A percentile compares a stretch with the other conserved stretches of the same genome.
Conservation (phyloP, 30 jellyfish, hydroid and myxozoan genomes). For the Nemopilema nomurai region DNA sequence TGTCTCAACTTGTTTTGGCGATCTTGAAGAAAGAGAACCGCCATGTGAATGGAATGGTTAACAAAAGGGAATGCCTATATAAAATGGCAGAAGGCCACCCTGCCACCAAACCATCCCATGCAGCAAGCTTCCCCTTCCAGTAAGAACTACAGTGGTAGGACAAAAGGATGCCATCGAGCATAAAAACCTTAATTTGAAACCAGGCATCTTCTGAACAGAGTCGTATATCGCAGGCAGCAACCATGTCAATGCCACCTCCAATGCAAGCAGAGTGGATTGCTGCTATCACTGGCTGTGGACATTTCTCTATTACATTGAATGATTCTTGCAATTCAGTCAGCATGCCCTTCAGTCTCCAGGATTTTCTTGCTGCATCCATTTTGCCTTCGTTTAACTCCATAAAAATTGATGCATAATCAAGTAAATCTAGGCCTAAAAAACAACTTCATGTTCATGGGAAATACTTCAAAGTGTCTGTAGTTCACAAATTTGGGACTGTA, state of each 20-base stretch:
- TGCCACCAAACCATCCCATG: no score
- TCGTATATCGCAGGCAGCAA: slow-evolving; percentile 93
- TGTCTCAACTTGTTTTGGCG: no score
- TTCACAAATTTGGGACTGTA: slow-evolving; percentile 6
- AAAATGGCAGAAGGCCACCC: no score
- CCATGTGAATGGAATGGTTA: no score
- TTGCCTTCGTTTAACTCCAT: slow-evolving; percentile 64
- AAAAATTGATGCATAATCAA: slow-evolving; percentile 81
- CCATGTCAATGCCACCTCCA: slow-evolving; percentile 96
- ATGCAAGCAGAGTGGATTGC: slow-evolving; percentile 92
- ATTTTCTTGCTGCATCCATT: slow-evolving; percentile 79
- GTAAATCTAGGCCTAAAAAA: slow-evolving; percentile 77
- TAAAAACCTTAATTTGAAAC: slow-evolving; percentile 88
- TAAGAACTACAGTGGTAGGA: no score
- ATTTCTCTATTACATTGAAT: slow-evolving; percentile 74
- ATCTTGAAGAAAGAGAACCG: no score
- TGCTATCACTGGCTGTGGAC: slow-evolving; percentile 93
- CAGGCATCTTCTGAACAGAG: slow-evolving; percentile 86
- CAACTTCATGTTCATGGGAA: background rate
- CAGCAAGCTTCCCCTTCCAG: no score
- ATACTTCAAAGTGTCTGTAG: background rate
- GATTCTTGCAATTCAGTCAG: slow-evolving; percentile 72
- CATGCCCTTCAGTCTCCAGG: slow-evolving; percentile 54
- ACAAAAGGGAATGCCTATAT: no score
- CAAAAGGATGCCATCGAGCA: no score